These are phyloP conservation scores for Tor tambroides DNA, from an alignment of 2,113 vertebrate genomes.

Conservation along the genomic window DNA sequence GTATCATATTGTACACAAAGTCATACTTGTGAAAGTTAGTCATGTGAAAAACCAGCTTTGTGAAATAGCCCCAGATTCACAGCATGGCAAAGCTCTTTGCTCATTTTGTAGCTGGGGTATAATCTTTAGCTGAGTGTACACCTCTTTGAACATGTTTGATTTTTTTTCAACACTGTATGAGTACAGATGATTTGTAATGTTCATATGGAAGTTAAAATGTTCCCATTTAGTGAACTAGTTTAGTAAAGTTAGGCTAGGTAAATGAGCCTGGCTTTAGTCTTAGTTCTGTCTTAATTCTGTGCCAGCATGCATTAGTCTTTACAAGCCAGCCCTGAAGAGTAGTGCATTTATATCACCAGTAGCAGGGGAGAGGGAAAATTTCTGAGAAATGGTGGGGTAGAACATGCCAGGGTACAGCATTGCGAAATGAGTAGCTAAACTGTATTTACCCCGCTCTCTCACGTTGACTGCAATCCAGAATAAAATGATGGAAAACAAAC, in stretches of 20 bases:
- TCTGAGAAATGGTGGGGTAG: conserved; percentile 53
- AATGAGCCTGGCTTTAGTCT: conserved; percentile 46
- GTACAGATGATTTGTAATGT: conserved; percentile 69
- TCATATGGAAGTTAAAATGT: conserved; percentile 57
- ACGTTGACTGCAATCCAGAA: conserved; percentile 89
- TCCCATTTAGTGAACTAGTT: conserved; percentile 65
- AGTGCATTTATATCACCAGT: conserved; percentile 54
- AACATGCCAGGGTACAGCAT: conserved; percentile 75
- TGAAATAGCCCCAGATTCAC: conserved; percentile 71
- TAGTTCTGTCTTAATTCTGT: conserved; percentile 51
- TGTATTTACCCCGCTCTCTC: conserved; percentile 91
- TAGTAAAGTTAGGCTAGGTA: conserved; percentile 59
- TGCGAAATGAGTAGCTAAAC: conserved; percentile 74
- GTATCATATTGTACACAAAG: conserved; percentile 8
- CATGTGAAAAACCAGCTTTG: conserved; percentile 68
- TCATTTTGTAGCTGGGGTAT: conserved; percentile 63
- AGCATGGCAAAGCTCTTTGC: conserved; percentile 68
- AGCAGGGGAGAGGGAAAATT: conserved; percentile 28
- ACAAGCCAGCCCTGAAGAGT: conserved; percentile 50
- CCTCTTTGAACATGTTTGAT: conserved; percentile 46
- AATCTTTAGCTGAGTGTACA: conserved; percentile 64
- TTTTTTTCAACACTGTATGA: conserved; percentile 57
- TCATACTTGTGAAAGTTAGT: conserved; percentile 72
- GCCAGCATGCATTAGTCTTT: conserved; percentile 74
- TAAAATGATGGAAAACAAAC: conserved; percentile 74